These are phyloP conservation scores for Leucoma salicis DNA, from an alignment of 2,888 invertebrate species.

Conservation along the genomic window DNA sequence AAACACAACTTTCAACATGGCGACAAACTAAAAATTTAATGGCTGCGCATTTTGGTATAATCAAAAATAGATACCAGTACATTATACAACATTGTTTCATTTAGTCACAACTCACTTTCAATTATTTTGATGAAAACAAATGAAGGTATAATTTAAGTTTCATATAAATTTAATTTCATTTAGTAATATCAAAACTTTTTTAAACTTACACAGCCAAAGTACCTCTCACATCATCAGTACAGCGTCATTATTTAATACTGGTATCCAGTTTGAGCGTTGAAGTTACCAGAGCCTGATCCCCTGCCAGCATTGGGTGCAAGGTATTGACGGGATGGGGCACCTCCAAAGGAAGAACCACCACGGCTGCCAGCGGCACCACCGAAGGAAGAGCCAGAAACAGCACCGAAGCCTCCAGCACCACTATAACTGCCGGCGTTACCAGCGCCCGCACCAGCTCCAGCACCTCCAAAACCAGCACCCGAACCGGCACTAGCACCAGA, in stretches of 20 bases:
- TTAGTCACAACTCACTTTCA: conserved; percentile 1
- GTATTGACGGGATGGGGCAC: conserved; percentile 65
- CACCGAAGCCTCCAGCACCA: conserved; percentile 13
- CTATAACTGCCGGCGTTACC: conserved; percentile 21
- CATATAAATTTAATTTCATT: background rate
- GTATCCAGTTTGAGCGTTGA: conserved; percentile 73
- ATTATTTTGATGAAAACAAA: conserved; percentile 4
- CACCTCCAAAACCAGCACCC: conserved; percentile 14
- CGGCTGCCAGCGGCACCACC: conserved; percentile 39
- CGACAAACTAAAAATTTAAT: conserved; percentile 14
- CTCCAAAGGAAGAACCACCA: conserved; percentile 38
- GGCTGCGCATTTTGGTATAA: conserved; percentile 25
- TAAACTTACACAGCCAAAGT: conserved; percentile 26
- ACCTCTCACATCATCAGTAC: conserved; percentile 35
- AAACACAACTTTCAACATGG: conserved; percentile 25
- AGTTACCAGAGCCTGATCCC: conserved; percentile 69
- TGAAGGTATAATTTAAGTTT: conserved; percentile 4
- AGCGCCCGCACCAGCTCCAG: conserved; percentile 29
- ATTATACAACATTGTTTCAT: background rate
- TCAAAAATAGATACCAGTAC: background rate
- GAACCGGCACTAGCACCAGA: conserved; percentile 13
- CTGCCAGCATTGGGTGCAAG: conserved; percentile 66
- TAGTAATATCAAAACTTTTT: background rate
- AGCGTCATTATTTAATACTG: conserved; percentile 51
- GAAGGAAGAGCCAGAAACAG: conserved; percentile 17